Conservation (phyloP, 23 tunicate species). For the Trididemnum nubilum region DNA sequence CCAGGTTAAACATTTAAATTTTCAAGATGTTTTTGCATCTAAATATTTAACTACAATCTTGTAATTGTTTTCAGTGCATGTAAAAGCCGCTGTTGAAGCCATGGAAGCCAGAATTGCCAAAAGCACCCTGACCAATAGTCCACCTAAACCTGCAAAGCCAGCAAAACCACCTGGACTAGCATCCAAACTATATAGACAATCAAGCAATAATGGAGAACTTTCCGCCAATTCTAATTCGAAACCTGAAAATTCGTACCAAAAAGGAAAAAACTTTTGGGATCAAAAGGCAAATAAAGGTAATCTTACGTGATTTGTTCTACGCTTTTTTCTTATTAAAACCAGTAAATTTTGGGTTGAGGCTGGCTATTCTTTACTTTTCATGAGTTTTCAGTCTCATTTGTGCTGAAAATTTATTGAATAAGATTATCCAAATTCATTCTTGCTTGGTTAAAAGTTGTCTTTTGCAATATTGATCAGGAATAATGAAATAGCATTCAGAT, state of each 20-base stretch:
- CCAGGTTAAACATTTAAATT: too few relatives aligned
- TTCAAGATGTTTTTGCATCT: too few relatives aligned
- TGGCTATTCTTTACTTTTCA: too few relatives aligned
- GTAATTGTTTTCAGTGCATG: conserved; percentile 27
- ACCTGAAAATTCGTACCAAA: conserved; percentile 45
- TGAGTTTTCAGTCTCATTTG: too few relatives aligned
- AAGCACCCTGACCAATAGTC: neutral
- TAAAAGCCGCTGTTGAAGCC: conserved; percentile 32
- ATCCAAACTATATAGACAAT: neutral
- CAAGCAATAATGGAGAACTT: neutral
- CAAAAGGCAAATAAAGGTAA: conserved; percentile 38
- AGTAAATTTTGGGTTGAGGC: too few relatives aligned
- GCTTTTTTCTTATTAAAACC: too few relatives aligned
- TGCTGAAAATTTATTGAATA: too few relatives aligned
- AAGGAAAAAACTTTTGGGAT: conserved; percentile 62
- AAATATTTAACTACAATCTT: too few relatives aligned
- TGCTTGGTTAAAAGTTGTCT: too few relatives aligned
- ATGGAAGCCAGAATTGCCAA: conserved; percentile 35
- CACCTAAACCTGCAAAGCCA: neutral
- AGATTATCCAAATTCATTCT: too few relatives aligned
- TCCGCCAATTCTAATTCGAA: conserved; percentile 40
- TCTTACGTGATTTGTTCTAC: neutral
- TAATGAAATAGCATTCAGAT: too few relatives aligned
- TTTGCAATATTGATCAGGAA: too few relatives aligned
- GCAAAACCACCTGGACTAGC: neutral